phyloP scores from a whole-genome alignment of 1,140 invertebrate genomes.

The Pararge aegeria region DNA sequence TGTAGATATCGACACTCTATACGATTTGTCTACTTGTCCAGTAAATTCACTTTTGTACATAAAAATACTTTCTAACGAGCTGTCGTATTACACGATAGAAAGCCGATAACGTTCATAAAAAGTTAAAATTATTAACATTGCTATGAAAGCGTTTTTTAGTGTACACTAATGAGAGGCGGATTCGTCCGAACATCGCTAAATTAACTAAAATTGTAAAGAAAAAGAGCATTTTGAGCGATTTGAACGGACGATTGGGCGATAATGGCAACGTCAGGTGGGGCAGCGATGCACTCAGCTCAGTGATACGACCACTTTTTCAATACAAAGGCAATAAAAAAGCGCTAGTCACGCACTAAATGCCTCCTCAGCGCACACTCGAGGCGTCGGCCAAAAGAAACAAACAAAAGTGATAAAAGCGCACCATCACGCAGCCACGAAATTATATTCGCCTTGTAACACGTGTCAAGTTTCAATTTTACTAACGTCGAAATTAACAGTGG shows the following conservation, averaged over 20 bases:
- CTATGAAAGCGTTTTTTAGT: background rate
- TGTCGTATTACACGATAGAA: background rate
- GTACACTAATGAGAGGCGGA: constrained; percentile 24
- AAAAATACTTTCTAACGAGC: constrained; percentile 35
- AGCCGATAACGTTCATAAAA: background rate
- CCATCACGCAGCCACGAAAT: constrained; percentile 71
- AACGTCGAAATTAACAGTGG: constrained; percentile 76
- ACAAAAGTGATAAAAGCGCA: constrained; percentile 70
- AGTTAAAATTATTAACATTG: background rate
- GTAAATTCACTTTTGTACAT: constrained; percentile 35
- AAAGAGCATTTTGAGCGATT: constrained; percentile 12
- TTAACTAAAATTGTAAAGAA: constrained; percentile 34
- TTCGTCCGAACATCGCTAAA: constrained; percentile 37
- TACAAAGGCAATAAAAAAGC: constrained; percentile 74
- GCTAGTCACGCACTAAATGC: constrained; percentile 76
- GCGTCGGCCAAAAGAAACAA: constrained; percentile 70
- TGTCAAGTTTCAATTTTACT: constrained; percentile 76
- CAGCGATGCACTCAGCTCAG: constrained; percentile 40
- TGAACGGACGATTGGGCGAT: constrained; percentile 40
- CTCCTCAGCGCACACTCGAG: constrained; percentile 43
- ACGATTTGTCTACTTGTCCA: constrained; percentile 36
- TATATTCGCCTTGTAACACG: constrained; percentile 74
- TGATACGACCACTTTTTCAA: constrained; percentile 67
- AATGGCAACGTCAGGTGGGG: constrained; percentile 57
- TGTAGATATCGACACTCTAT: constrained; percentile 38